Evolutionary conservation across 2,797 vertebrate species (phyloP).

Genomic region (Labeo calbasu): DNA sequence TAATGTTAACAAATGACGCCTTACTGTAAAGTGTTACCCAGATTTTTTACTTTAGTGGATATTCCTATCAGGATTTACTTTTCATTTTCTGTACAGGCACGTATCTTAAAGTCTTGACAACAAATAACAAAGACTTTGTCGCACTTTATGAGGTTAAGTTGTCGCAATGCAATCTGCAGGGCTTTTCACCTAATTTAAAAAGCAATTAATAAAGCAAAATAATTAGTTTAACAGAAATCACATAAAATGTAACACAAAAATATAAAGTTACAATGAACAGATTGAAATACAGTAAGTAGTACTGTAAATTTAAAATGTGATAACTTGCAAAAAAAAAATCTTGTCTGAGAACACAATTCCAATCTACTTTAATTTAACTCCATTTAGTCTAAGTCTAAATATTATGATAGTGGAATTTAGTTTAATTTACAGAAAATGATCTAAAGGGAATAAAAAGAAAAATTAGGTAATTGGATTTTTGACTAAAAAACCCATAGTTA

Average conservation of each 20-base stretch:
- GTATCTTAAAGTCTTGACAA: background rate
- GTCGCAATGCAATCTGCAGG: background rate
- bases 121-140: background rate
- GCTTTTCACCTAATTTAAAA: background rate
- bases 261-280: background rate
- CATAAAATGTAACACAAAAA: background rate
- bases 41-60: background rate
- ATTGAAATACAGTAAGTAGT: background rate
- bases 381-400: background rate
- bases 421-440: background rate
- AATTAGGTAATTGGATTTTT: background rate
- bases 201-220: background rate
- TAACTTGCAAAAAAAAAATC: background rate
- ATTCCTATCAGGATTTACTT: background rate
- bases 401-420: background rate
- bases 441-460: no score
- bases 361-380: background rate
- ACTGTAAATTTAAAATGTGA: background rate
- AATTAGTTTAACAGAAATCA: background rate
- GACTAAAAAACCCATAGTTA: no score
- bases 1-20: no score
- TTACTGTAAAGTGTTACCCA: no score
- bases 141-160: background rate
- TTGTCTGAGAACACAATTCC: background rate
- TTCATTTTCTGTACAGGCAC: background rate